A percentile compares a stretch with the other conserved stretches of the same genome.
Conservation (phyloP, 2,797 vertebrate genomes). For the Poecilia gillii region DNA sequence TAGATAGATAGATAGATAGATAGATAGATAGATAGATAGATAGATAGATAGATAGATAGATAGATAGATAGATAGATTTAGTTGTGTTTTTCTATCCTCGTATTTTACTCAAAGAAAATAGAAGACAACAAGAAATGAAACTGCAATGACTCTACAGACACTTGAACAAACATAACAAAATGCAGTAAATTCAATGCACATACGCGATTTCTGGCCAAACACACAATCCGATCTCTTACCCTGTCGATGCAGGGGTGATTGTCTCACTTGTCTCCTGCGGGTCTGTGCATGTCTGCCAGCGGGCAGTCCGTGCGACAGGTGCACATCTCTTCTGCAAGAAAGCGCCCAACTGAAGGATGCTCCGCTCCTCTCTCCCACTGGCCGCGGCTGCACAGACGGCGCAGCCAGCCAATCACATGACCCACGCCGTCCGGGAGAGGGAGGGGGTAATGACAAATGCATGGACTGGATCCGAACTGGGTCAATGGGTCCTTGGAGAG, state of each 20-base stretch:
- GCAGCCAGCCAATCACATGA: conserved; percentile 72
- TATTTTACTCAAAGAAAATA: neutral
- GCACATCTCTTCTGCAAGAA: conserved; percentile 30
- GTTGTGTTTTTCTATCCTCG: neutral
- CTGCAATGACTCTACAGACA: neutral
- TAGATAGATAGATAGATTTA: conserved; percentile 5
- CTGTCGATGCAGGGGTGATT: conserved; percentile 20
- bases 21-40: neutral
- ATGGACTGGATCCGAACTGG: conserved; percentile 62
- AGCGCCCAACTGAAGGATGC: conserved; percentile 45
- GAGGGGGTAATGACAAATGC: conserved; percentile 47
- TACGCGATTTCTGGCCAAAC: neutral
- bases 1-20: neutral
- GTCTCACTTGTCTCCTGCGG: conserved; percentile 41
- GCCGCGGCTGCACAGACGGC: conserved; percentile 49
- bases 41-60: too few species aligned
- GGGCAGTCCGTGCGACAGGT: conserved; percentile 57
- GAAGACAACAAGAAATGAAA: neutral
- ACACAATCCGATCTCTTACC: conserved; percentile 44
- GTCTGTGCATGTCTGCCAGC: conserved; percentile 27
- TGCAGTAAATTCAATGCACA: neutral
- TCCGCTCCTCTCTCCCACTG: conserved; percentile 60
- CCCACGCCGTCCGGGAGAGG: fast-evolving
- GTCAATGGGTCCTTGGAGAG: conserved; percentile 60
- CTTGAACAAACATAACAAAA: neutral